Base-by-base conservation (phyloP, 2,113 vertebrate genomes). In the Nyctibius bracteatus region DNA sequence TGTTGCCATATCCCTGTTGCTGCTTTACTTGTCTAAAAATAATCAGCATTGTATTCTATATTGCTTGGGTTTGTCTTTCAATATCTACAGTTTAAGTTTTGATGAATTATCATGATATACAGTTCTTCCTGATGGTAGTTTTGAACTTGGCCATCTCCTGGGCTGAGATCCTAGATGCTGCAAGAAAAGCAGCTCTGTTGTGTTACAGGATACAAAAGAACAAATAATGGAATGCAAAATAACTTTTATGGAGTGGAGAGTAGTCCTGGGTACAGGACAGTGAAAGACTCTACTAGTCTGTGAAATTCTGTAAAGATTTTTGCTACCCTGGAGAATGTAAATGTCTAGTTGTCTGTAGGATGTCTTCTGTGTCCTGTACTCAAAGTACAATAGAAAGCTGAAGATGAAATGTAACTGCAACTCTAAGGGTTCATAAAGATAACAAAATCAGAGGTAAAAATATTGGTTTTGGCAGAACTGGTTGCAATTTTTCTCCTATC, bases 1-100 rank as follows among this genome's bases (percentile, higher is more conserved):
- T 98, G 98, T 98, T 98, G 98, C 97, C 97, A 94, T 97, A 88
- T 92, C 94, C 94, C 93, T 96, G 88, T 94, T 95, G 97, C 96
- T 86, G 97, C 97, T 96, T 97, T 84, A 90, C 55, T 79, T 95
- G 75, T 92, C 67, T 77, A 62, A 94, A 96, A 71, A 91, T 89
- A 55, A 87, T 91, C 79, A 46, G 95, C 96, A 37, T 72, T 91
- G 94, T 90, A 88, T 89, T 85, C 83, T 83, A 44, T 92, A 95
- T 85, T 61, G 95, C 94, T 96, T 77, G 1, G 1, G 72, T 94
- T 88, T 95, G 94, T 95, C 88, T 89, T 88, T 86, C 47, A 28
- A 66, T 68, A 59, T 46, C 39, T 33, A 35, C n/a, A 59, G 81
- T 73, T 62, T n/a, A 74, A 49, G 24, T 90, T 66, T 33, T 43